A percentile compares a stretch with the other conserved stretches of the same genome.
Evolutionary conservation across 2,113 vertebrate species (phyloP).

Genomic region (Melanerpes aurifrons): DNA sequence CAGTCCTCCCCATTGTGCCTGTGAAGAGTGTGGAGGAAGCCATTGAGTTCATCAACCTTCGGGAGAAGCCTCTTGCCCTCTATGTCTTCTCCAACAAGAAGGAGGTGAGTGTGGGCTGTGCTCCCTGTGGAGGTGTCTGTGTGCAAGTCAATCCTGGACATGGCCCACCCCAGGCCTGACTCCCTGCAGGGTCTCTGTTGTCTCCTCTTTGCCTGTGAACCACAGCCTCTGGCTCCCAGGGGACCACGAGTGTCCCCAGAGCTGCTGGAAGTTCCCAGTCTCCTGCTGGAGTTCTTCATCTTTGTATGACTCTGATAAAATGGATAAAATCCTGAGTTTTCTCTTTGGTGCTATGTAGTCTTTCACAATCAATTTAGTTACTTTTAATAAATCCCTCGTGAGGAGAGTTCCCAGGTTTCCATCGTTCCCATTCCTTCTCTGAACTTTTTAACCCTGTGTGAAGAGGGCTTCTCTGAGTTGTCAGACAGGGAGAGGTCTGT

Average conservation of each 20-base stretch:
- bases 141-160: accelerated
- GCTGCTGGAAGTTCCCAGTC: background rate
- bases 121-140: accelerated
- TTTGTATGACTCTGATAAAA: background rate
- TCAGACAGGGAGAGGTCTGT: background rate
- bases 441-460: accelerated
- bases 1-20: conserved; percentile 87
- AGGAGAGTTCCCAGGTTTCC: background rate
- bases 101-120: conserved; percentile 74
- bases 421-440: background rate
- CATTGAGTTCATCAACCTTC: conserved; percentile 87
- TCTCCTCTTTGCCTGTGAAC: background rate
- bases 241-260: background rate
- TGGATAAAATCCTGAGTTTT: background rate
- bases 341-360: background rate
- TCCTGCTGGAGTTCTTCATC: background rate
- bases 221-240: accelerated
- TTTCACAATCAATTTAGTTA: background rate
- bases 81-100: conserved; percentile 90
- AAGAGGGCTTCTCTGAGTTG: background rate
- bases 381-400: background rate
- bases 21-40: conserved; percentile 85
- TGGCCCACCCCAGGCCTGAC: too few species aligned
- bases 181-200: accelerated
- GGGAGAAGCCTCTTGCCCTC: conserved; percentile 92